Conservation (phyloP, 2,113 vertebrate genomes). For the Malurus cyaneus region DNA sequence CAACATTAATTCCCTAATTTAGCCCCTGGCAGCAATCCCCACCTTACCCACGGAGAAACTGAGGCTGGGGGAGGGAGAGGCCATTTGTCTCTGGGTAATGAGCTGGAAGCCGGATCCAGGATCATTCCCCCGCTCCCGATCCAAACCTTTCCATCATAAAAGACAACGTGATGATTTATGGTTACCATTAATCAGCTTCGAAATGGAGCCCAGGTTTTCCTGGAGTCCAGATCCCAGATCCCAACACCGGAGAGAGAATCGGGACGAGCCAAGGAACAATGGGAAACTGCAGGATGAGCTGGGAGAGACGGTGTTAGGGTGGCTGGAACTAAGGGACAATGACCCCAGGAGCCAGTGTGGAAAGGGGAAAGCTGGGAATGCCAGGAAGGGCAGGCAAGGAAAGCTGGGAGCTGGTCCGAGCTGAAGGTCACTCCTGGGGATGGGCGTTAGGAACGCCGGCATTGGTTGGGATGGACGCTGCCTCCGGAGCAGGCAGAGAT, state of each 20-base stretch:
- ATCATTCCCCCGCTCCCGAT: neutral
- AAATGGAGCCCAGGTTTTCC: neutral
- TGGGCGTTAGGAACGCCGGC: accelerated
- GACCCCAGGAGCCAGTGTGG: accelerated
- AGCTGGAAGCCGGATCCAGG: neutral
- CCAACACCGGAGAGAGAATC: accelerated
- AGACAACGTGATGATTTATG: neutral
- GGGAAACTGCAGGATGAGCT: neutral
- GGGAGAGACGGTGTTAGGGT: accelerated
- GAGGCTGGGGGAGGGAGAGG: neutral
- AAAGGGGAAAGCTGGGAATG: neutral
- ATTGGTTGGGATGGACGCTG: neutral
- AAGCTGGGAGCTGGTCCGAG: neutral
- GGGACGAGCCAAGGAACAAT: neutral
- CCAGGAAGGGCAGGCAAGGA: neutral
- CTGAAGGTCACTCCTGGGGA: accelerated
- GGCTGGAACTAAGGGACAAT: neutral
- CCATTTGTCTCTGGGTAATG: neutral
- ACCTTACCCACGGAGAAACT: neutral
- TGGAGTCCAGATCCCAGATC: neutral
- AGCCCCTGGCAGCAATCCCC: conserved; percentile 19
- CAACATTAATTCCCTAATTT: conserved; percentile 1
- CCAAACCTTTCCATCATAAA: neutral
- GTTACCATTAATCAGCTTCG: neutral
- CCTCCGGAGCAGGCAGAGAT: accelerated